Base-by-base conservation (phyloP, 2,797 vertebrate species). In the Characodon lateralis region DNA sequence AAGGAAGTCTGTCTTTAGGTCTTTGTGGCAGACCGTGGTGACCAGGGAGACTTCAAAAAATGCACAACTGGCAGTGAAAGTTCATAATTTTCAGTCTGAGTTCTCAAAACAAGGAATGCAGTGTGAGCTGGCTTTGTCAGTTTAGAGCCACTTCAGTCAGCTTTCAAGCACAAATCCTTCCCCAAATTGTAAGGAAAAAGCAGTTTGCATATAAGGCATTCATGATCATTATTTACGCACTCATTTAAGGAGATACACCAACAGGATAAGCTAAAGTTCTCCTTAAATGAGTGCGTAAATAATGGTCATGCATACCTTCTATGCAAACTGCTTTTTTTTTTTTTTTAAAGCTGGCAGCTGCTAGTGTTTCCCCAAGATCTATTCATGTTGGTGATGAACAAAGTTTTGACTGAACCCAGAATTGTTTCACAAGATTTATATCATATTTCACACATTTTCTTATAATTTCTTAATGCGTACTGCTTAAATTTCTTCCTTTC, bases 1-100 rank as follows among this genome's bases (percentile, higher is more conserved):
- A 73, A 72, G 35, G 26, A 82, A 87, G 78, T 90, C 83, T 87
- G 86, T 84, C 78, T 87, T 83, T 83, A 70, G 83, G 83, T 87
- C 79, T 81, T 78, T 91, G 91, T 85, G 92, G 92, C 83, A 75
- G 72, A 90, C 90, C 88, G 85, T 75, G 78, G 78, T 74, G 78
- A 88, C 88, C 83, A 79, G 50, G 31, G 78, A 84, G 78, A 89
- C 71, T 4, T 81, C 5, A 81, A 80, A 90, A 88, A 91, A 93
- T 92, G 86, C 82, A 86, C 77, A 90, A 84, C 76, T 92, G 91
- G 87, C 87, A 85, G 77, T n/a, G 39, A 79, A 78, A 78, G 16
- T 26, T 78, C 2, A 28, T 78, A 61, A 71, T 78, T 79, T 83
- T 87, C 55, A 35, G 50, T 86, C 85, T 35, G 4, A 35, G 35